Evolutionary conservation across 2,888 invertebrate genomes (phyloP).

Genomic region (Cheilosia impressa): DNA sequence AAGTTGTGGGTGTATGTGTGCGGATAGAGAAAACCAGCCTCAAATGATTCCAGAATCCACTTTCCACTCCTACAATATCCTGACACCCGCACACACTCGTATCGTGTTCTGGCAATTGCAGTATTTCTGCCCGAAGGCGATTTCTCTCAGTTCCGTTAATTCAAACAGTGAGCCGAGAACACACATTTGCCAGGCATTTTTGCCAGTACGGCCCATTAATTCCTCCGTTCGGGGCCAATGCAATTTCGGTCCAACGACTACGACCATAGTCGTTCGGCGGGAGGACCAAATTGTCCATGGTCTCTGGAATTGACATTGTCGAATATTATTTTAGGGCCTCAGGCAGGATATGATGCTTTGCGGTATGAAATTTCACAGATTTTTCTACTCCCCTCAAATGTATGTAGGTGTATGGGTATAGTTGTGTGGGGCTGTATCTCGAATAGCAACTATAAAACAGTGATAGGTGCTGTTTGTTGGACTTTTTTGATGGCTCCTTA

Average conservation of each 20-base stretch:
- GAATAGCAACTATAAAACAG: conserved; percentile 31
- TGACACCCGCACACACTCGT: background rate
- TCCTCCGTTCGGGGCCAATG: conserved; percentile 55
- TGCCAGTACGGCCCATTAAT: conserved; percentile 63
- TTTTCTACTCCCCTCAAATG: background rate
- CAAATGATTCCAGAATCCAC: background rate
- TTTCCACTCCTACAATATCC: background rate
- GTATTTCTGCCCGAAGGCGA: conserved; percentile 39
- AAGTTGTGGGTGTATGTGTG: background rate
- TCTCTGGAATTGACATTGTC: conserved; percentile 68
- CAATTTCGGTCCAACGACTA: conserved; percentile 64
- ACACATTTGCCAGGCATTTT: conserved; percentile 62
- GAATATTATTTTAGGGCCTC: conserved; percentile 65
- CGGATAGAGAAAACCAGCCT: background rate
- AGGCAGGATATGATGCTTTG: conserved; percentile 64
- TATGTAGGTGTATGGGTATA: background rate
- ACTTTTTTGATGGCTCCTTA: conserved; percentile 39
- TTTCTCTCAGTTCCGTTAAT: conserved; percentile 38
- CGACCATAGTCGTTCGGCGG: conserved; percentile 17
- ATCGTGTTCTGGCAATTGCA: conserved; percentile 38
- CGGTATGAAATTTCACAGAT: conserved; percentile 64
- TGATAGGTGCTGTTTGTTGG: conserved; percentile 32
- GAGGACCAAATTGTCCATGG: conserved; percentile 63
- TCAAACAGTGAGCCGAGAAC: conserved; percentile 56
- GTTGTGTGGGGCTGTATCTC: background rate